Conservation (phyloP, 1,140 invertebrate species). For the Epicauta chinensis region DNA sequence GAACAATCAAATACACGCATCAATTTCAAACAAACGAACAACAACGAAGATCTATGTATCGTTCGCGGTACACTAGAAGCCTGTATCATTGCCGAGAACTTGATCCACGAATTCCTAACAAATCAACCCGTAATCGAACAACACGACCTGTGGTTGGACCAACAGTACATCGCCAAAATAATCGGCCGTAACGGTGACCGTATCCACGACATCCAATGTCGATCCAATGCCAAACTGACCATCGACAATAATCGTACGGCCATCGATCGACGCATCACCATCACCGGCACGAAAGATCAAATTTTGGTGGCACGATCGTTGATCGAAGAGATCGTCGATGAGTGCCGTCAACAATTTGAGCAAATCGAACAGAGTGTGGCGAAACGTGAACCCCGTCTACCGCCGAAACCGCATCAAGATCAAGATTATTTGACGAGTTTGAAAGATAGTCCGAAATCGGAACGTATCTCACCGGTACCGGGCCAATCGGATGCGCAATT, state of each 20-base stretch:
- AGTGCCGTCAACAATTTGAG: constrained; percentile 46
- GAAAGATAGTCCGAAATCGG: constrained; percentile 36
- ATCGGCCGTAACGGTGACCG: constrained; percentile 64
- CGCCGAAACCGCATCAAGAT: constrained; percentile 35
- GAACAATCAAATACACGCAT: constrained; percentile 62
- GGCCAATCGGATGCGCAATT: constrained; percentile 50
- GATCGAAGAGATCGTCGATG: constrained; percentile 55
- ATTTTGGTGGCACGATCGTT: constrained; percentile 49
- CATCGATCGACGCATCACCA: constrained; percentile 34
- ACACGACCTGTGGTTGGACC: constrained; percentile 58
- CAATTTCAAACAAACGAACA: constrained; percentile 51
- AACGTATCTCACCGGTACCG: constrained; percentile 36
- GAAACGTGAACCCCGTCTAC: constrained; percentile 47
- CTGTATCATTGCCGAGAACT: constrained; percentile 58
- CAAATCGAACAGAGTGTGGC: constrained; percentile 46
- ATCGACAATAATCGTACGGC: constrained; percentile 25
- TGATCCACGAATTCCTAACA: constrained; percentile 65
- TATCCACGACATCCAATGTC: constrained; percentile 60
- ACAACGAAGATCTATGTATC: constrained; percentile 53
- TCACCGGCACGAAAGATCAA: constrained; percentile 48
- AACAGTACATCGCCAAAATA: constrained; percentile 56
- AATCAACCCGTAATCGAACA: constrained; percentile 59
- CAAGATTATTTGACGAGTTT: constrained; percentile 16
- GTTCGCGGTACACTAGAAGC: constrained; percentile 57
- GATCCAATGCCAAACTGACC: constrained; percentile 57